These are phyloP conservation scores for Megathymus violae DNA, from an alignment of 1,140 invertebrate species.

Conservation along the genomic window DNA sequence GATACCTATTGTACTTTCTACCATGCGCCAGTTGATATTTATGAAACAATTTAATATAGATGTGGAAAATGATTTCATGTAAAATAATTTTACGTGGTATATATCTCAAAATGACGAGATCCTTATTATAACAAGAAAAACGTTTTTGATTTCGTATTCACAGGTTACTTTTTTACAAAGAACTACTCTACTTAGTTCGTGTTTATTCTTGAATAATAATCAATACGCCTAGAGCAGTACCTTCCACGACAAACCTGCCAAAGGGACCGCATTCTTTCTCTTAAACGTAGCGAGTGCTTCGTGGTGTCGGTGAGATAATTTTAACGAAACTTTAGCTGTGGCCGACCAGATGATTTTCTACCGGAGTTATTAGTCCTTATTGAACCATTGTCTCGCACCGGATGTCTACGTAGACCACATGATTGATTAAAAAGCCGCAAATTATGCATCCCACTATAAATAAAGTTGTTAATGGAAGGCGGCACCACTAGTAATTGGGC, in stretches of 20 bases:
- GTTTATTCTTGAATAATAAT: conserved; percentile 11
- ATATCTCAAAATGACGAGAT: no score
- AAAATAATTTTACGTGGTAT: no score
- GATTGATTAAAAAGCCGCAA: conserved; percentile 80
- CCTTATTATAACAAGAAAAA: no score
- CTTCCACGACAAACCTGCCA: conserved; percentile 15
- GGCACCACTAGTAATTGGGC: conserved; percentile 70
- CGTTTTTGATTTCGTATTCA: no score
- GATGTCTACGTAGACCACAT: conserved; percentile 62
- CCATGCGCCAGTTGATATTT: conserved; percentile 21
- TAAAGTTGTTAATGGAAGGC: conserved; percentile 77
- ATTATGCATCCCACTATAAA: conserved; percentile 77
- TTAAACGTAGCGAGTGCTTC: conserved; percentile 35
- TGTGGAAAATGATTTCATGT: no score
- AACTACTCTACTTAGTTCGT: background rate
- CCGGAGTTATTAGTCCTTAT: conserved; percentile 58
- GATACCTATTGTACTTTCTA: conserved; percentile 43
- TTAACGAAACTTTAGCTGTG: conserved; percentile 45
- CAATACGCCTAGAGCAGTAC: conserved; percentile 11
- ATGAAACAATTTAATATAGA: conserved; percentile 15
- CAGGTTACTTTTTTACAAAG: no score
- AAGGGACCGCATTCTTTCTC: conserved; percentile 49
- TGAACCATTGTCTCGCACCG: conserved; percentile 65
- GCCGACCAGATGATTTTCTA: conserved; percentile 36
- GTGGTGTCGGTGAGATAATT: conserved; percentile 39